Evolutionary conservation across 2,113 vertebrate species (phyloP).

Genomic region (Lophura nycthemera): DNA sequence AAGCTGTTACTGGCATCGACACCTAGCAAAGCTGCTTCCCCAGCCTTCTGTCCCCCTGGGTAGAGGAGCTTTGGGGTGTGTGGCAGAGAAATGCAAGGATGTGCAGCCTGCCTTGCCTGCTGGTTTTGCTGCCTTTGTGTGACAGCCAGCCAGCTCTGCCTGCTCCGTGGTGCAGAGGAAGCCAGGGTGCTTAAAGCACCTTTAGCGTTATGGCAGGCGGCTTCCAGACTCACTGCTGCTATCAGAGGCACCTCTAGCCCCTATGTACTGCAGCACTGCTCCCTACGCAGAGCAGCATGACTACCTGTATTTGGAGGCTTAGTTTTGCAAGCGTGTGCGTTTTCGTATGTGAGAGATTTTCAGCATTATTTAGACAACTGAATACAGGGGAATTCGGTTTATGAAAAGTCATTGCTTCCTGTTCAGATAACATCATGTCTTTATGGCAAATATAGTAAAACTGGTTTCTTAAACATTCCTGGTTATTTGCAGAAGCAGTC

Average conservation of each 20-base stretch:
- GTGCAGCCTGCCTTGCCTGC: neutral
- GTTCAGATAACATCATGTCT: conserved; percentile 2
- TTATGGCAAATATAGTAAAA: neutral
- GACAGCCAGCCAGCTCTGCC: accelerated
- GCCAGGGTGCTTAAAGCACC: neutral
- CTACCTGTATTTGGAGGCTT: accelerated
- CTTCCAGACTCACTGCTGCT: neutral
- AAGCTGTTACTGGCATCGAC: neutral
- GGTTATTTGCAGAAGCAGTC: neutral
- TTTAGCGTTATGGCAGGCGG: neutral
- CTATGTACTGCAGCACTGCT: neutral
- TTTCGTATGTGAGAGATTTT: neutral
- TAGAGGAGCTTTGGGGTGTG: neutral
- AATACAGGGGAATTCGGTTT: neutral
- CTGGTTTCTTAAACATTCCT: neutral
- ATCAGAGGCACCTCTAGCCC: accelerated
- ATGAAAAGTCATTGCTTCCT: neutral
- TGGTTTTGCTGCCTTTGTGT: neutral
- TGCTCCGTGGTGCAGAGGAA: neutral
- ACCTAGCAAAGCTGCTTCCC: neutral
- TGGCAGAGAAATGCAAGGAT: accelerated
- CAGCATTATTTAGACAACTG: neutral
- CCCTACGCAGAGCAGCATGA: accelerated
- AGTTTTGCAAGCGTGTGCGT: accelerated
- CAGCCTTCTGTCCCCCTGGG: neutral